These are phyloP conservation scores for Phymatocera aterrima DNA, from an alignment of 2,888 invertebrate species.

Conservation along the genomic window DNA sequence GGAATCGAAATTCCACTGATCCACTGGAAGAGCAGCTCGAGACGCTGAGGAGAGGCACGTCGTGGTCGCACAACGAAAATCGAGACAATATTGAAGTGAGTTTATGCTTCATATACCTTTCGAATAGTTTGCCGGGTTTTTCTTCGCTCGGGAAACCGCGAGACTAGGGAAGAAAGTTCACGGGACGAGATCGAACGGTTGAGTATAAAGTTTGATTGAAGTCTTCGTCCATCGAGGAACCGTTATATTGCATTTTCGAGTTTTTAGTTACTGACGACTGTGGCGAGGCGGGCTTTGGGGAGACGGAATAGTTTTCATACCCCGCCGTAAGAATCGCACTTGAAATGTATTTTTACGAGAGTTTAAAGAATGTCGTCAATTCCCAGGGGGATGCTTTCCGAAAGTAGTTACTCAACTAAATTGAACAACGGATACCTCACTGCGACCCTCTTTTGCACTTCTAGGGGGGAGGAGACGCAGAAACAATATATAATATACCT, in stretches of 20 bases:
- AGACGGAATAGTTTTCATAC: neutral
- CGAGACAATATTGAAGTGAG: slow-evolving; percentile 36
- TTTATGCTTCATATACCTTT: neutral
- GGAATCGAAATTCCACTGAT: slow-evolving; percentile 57
- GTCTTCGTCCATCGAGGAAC: no score
- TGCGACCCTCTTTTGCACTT: neutral
- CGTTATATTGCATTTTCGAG: neutral
- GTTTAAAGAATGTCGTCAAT: slow-evolving; percentile 11
- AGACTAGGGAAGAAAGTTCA: neutral
- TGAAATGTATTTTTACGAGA: neutral
- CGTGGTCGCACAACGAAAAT: slow-evolving; percentile 39
- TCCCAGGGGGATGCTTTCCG: neutral
- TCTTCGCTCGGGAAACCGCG: neutral
- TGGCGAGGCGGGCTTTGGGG: no score
- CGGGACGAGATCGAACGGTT: no score
- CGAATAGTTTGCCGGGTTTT: neutral
- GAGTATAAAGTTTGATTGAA: no score
- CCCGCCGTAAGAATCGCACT: neutral
- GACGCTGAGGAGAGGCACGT: slow-evolving; percentile 56
- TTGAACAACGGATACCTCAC: slow-evolving; percentile 15
- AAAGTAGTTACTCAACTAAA: slow-evolving; percentile 13
- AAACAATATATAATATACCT: neutral
- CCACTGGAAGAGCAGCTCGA: slow-evolving; percentile 67
- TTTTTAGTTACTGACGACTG: neutral
- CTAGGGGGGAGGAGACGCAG: no score